Conservation (phyloP, 2,113 vertebrate genomes). For the Osmerus mordax region DNA sequence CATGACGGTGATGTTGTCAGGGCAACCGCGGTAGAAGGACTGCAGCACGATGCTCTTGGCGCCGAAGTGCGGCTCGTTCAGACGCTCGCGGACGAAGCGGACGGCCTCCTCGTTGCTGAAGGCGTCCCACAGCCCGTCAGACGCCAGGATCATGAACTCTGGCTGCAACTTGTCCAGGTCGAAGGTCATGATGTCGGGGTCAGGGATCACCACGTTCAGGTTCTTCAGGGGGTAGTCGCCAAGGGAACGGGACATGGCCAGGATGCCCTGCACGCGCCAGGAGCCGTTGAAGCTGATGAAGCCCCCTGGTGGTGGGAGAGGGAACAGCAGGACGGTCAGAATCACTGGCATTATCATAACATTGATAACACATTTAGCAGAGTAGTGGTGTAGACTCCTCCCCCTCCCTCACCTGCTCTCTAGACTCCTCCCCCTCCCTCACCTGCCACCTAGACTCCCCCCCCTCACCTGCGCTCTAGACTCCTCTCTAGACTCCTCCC, state of each 20-base stretch:
- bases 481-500: no score
- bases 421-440: no score
- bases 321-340: neutral
- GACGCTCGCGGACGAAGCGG: constrained; percentile 91
- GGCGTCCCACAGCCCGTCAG: constrained; percentile 96
- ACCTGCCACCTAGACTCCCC: no score
- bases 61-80: constrained; percentile 95
- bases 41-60: constrained; percentile 98
- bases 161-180: constrained; percentile 97
- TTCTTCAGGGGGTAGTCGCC: constrained; percentile 98
- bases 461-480: no score
- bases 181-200: constrained; percentile 92
- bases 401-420: no score
- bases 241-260: constrained; percentile 96
- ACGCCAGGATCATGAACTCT: constrained; percentile 97
- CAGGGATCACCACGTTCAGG: constrained; percentile 91
- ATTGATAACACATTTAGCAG: neutral
- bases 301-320: constrained; percentile 74
- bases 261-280: constrained; percentile 96
- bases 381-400: no score
- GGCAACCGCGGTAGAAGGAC: constrained; percentile 95
- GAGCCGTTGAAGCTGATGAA: constrained; percentile 99
- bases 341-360: neutral
- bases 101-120: constrained; percentile 99
- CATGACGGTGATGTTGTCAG: constrained; percentile 99